Evolutionary conservation across 1,140 invertebrate species (phyloP).

Genomic region (Ganaspis sp.): DNA sequence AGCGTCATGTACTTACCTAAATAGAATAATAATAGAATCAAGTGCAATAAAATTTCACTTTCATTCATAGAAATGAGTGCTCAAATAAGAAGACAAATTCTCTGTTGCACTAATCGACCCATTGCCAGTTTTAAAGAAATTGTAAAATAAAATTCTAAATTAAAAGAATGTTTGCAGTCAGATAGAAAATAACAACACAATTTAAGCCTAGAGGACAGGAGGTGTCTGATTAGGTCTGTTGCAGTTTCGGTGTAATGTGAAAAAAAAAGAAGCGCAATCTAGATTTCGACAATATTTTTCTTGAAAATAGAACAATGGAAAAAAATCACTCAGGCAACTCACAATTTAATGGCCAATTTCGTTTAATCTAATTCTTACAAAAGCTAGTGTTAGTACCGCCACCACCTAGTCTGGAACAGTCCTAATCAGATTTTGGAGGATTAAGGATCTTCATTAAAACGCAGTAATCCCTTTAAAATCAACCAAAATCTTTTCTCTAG

Average conservation of each 20-base stretch:
- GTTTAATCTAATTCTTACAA: not conserved
- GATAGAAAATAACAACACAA: slow-evolving; percentile 36
- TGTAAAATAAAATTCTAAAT: slow-evolving; percentile 2
- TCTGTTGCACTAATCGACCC: slow-evolving; percentile 41
- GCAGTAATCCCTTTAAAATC: slow-evolving; percentile 64
- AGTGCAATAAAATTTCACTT: slow-evolving; percentile 22
- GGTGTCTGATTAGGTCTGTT: slow-evolving; percentile 74
- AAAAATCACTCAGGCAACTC: not conserved
- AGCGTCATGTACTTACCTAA: slow-evolving; percentile 38
- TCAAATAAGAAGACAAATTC: slow-evolving; percentile 33
- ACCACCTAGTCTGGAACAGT: slow-evolving; percentile 75
- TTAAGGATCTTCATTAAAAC: slow-evolving; percentile 65
- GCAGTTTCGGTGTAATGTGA: slow-evolving; percentile 57
- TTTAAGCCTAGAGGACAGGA: slow-evolving; percentile 45
- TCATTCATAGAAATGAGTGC: slow-evolving; percentile 13
- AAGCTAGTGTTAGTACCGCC: slow-evolving; percentile 64
- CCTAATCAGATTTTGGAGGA: slow-evolving; percentile 75
- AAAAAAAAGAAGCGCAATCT: slow-evolving; percentile 39
- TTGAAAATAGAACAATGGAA: no score
- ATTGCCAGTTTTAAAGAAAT: slow-evolving; percentile 14
- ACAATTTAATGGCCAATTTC: not conserved
- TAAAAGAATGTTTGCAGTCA: not conserved
- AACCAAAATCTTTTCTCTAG: not conserved
- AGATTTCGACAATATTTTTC: not conserved
- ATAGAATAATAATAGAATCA: slow-evolving; percentile 30